Percentiles rank a stretch among this genome's conserved stretches.
Evolutionary conservation across 2,113 vertebrate genomes (phyloP).

Genomic region (Channa argus): DNA sequence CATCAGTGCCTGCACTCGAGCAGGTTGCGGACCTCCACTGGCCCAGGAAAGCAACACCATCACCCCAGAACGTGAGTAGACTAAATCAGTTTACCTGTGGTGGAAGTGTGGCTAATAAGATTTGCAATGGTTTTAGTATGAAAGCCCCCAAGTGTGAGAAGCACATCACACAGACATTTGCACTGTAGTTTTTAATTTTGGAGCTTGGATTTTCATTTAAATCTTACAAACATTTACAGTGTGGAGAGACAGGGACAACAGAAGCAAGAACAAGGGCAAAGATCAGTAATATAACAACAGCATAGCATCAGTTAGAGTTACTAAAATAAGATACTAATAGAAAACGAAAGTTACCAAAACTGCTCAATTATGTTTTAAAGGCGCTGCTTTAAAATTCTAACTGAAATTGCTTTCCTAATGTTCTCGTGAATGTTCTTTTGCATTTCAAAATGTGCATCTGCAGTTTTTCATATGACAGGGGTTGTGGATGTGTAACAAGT

Average conservation of each 20-base stretch:
- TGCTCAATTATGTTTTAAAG: background rate
- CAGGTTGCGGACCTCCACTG: conserved; percentile 89
- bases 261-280: background rate
- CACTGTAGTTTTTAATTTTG: no score
- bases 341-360: background rate
- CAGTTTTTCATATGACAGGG: conserved; percentile 2
- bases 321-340: background rate
- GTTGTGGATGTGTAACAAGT: conserved; percentile 18
- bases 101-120: background rate
- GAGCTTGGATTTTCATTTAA: no score
- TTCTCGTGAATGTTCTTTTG: conserved; percentile 13
- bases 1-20: conserved; percentile 89
- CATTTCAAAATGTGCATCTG: conserved; percentile 20
- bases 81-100: background rate
- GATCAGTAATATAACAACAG: background rate
- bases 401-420: background rate
- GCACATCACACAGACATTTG: no score
- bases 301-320: background rate
- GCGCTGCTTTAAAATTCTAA: background rate
- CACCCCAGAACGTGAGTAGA: conserved; percentile 85
- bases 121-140: background rate
- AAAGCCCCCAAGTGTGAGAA: background rate
- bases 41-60: conserved; percentile 86
- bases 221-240: no score
- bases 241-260: background rate